Evolutionary conservation across 2,113 vertebrate genomes (phyloP).

Genomic region (Toxotes chatareus): DNA sequence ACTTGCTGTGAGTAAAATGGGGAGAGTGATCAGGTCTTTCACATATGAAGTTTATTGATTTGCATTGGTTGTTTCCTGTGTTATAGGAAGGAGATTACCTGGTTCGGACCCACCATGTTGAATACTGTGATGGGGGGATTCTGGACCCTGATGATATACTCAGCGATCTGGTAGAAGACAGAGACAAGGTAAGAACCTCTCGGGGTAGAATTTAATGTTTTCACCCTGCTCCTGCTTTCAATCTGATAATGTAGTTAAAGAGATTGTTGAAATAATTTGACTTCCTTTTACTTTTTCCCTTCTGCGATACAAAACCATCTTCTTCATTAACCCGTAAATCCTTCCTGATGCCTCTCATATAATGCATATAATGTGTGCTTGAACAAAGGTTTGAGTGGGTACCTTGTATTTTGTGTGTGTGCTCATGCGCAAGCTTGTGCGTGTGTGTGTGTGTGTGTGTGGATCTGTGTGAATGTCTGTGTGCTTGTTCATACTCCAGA

Average conservation of each 20-base stretch:
- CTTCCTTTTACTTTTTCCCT: not conserved
- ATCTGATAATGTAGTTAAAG: not conserved
- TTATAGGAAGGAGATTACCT: conserved; percentile 90
- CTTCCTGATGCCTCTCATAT: conserved; percentile 35
- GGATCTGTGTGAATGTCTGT: not conserved
- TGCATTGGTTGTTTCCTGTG: not conserved
- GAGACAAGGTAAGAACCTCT: conserved; percentile 91
- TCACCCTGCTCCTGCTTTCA: not conserved
- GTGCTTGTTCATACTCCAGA: not conserved
- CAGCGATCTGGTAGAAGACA: conserved; percentile 96
- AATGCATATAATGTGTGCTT: conserved; percentile 25
- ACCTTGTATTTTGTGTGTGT: not conserved
- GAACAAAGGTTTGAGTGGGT: not conserved
- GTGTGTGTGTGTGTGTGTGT: not conserved
- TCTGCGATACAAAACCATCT: not conserved
- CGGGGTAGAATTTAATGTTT: not conserved
- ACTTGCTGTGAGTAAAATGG: not conserved
- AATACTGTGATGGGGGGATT: conserved; percentile 97
- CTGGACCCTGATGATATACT: conserved; percentile 97
- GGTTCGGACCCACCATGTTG: conserved; percentile 96
- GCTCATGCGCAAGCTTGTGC: not conserved
- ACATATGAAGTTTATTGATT: not conserved
- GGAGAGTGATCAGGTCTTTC: not conserved
- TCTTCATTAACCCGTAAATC: conserved; percentile 51
- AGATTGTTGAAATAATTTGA: not conserved